phyloP scores from a whole-genome alignment of 92 coral and sea anemone species.

The Epizoanthus scotinus region DNA sequence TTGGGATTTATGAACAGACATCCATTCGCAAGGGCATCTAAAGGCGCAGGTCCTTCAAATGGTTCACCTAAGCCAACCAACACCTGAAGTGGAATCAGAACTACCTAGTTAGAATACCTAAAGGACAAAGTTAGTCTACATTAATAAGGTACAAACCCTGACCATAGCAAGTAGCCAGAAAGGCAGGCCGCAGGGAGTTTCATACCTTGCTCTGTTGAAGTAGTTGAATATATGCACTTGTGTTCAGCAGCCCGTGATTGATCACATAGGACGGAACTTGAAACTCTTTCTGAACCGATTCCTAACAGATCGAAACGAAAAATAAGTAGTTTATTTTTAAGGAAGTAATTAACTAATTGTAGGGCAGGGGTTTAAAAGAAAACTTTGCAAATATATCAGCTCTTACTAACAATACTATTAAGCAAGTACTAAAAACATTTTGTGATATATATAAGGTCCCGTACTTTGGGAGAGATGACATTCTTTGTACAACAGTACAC shows the following conservation, averaged over 20 bases:
- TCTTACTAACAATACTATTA: no score
- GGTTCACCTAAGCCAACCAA: constrained; percentile 94
- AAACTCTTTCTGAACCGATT: background rate
- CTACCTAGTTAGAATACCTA: background rate
- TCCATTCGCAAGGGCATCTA: constrained; percentile 94
- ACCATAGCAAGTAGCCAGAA: background rate
- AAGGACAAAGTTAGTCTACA: background rate
- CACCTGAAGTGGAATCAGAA: constrained; percentile 50
- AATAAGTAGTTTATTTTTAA: background rate
- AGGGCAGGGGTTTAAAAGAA: no score
- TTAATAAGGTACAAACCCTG: background rate
- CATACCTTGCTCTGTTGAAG: constrained; percentile 69
- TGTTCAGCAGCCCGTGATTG: constrained; percentile 74
- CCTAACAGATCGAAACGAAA: background rate
- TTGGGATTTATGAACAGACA: constrained; percentile 89
- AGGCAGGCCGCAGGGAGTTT: background rate
- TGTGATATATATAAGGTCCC: no score
- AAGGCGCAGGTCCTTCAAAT: constrained; percentile 95
- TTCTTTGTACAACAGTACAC: no score
- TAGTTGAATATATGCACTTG: constrained; percentile 44
- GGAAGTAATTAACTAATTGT: no score
- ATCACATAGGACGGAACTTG: constrained; percentile 68
- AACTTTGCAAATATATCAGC: no score
- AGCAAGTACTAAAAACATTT: no score
- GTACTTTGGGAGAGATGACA: no score